phyloP scores from a whole-genome alignment of 2,797 vertebrate species.

The Galagoides demidoff region DNA sequence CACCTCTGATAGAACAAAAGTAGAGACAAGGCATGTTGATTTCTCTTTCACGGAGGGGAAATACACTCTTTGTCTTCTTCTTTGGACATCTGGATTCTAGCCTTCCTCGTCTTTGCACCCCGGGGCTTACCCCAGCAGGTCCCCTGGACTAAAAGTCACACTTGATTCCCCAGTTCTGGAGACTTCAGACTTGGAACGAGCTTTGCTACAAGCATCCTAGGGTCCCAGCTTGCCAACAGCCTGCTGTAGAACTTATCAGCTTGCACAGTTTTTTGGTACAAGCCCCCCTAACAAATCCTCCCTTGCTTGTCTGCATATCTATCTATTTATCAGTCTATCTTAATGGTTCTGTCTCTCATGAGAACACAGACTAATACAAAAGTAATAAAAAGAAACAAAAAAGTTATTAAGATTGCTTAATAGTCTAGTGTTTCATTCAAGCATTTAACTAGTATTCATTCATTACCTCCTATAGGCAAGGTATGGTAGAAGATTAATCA shows the following conservation, averaged over 20 bases:
- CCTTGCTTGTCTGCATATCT: not conserved
- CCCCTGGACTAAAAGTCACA: not conserved
- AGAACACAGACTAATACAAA: too few species aligned
- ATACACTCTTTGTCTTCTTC: not conserved
- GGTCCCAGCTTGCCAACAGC: not conserved
- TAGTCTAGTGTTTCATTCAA: not conserved
- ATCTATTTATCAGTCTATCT: too few species aligned
- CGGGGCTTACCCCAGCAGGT: not conserved
- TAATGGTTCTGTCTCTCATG: too few species aligned
- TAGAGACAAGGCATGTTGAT: not conserved
- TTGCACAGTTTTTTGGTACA: not conserved
- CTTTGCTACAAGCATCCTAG: not conserved
- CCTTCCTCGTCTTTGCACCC: not conserved
- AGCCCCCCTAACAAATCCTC: not conserved
- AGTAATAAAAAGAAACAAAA: not conserved
- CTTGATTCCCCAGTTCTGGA: not conserved
- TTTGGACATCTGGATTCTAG: not conserved
- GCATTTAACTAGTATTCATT: not conserved
- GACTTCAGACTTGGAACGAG: not conserved
- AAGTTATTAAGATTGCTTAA: not conserved
- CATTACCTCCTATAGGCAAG: not conserved
- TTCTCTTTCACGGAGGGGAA: not conserved
- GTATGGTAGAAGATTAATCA: not conserved
- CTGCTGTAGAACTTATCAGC: not conserved
- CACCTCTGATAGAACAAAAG: not conserved